Conservation (phyloP, 2,113 vertebrate genomes). For the Sisor rabdophorus region DNA sequence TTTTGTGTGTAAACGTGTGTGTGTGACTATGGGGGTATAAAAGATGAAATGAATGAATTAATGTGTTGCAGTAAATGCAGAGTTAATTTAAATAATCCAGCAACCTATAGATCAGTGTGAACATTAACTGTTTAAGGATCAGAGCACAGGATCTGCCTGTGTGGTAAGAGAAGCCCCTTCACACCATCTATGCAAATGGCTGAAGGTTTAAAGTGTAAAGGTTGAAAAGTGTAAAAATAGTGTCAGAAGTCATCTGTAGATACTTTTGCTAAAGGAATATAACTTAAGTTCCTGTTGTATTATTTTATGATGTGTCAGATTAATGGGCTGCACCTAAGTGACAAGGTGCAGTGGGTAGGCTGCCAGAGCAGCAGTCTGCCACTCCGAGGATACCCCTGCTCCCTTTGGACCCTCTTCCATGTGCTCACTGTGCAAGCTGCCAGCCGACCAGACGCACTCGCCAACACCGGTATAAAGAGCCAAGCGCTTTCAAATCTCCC, state of each 20-base stretch:
- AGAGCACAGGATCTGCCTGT: too few species aligned
- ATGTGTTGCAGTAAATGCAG: too few species aligned
- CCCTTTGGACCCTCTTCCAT: constrained; percentile 92
- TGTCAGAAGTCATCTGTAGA: not conserved
- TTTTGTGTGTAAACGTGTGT: too few species aligned
- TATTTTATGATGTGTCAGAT: constrained; percentile 69
- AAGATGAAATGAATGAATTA: too few species aligned
- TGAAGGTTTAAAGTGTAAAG: too few species aligned
- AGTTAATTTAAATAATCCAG: too few species aligned
- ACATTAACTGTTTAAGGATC: too few species aligned
- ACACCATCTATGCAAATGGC: too few species aligned
- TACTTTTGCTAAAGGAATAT: not conserved
- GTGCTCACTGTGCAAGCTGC: constrained; percentile 78
- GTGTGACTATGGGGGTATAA: too few species aligned
- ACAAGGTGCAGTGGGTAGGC: constrained; percentile 79
- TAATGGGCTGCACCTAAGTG: constrained; percentile 81
- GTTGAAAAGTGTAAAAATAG: not conserved
- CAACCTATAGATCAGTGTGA: too few species aligned
- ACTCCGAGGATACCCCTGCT: constrained; percentile 86
- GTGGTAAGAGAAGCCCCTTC: too few species aligned
- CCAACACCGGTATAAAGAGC: constrained; percentile 74
- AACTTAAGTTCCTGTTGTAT: constrained; percentile 2
- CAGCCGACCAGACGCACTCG: constrained; percentile 67
- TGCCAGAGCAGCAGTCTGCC: constrained; percentile 85
- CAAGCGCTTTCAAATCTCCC: constrained; percentile 17